Conservation (phyloP, 2,113 vertebrate species). For the Tautogolabrus adspersus region DNA sequence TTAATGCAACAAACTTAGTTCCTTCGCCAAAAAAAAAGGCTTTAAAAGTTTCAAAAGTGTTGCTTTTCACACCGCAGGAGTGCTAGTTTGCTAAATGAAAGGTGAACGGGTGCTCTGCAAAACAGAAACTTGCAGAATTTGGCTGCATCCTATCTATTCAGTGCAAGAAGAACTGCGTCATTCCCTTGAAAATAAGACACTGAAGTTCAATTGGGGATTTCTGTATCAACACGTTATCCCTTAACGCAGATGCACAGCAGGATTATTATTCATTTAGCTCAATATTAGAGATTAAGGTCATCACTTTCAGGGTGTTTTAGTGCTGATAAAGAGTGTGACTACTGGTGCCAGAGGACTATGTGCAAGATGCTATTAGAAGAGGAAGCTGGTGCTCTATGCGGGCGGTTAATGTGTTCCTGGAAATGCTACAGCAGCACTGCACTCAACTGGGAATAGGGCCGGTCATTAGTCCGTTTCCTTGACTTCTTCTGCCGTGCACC, state of each 20-base stretch:
- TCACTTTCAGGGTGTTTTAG: constrained; percentile 39
- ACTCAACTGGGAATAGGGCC: constrained; percentile 45
- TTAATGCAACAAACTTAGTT: too few species aligned
- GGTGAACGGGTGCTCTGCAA: too few species aligned
- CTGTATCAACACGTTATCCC: constrained; percentile 9
- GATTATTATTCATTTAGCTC: constrained; percentile 30
- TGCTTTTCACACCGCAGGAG: too few species aligned
- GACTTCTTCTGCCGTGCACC: constrained; percentile 36
- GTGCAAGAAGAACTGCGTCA: background rate
- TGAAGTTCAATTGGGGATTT: constrained; percentile 1
- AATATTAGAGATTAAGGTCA: constrained; percentile 8
- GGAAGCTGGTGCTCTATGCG: constrained; percentile 44
- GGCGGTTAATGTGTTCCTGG: constrained; percentile 73
- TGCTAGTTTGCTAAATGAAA: too few species aligned
- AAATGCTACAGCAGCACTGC: constrained; percentile 54
- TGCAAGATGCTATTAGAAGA: constrained; percentile 57
- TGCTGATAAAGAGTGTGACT: constrained; percentile 20
- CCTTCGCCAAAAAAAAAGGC: too few species aligned
- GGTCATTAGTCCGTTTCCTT: constrained; percentile 53
- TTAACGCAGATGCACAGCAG: constrained; percentile 21
- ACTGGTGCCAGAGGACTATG: constrained; percentile 41
- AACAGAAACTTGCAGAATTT: too few species aligned
- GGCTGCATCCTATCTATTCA: background rate
- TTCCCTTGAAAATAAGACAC: background rate
- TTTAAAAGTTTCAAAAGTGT: too few species aligned